Base-by-base conservation (phyloP, 2,797 vertebrate genomes). In the Platyrinchus mystaceus region DNA sequence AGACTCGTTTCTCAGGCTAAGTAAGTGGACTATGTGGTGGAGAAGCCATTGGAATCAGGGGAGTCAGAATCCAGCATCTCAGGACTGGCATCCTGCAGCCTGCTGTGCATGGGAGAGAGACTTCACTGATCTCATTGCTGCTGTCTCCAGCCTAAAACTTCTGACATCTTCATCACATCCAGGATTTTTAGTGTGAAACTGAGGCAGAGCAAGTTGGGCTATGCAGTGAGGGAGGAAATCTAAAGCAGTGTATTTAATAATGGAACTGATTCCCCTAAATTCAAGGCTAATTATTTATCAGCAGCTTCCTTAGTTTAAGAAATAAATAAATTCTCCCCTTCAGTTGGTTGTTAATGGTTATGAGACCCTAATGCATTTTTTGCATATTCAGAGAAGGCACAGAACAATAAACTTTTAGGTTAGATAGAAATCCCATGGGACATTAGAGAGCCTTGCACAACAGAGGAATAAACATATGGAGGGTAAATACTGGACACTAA, bases 391-490 rank as follows among this genome's bases (percentile, higher is more conserved):
- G 79, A 84, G 76, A 88, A 88, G 53, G 39, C 26, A 50, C 50
- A 32, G 63, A 63, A 68, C 34, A 89, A 69, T 27, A 89, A 84
- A 67, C 30, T 44, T 89, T 10, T 26, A 64, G 68, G 44, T 75
- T 85, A 71, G 39, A 58, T 44, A 21, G 49, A 68, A 74, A 69
- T 10, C 62, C 73, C 1, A 0, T 41, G 66, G 79, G 69, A 77
- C 26, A 13, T 83, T 60, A 77, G 43, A 77, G 7, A 64, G 37
- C 37, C 49, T 91, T 86, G 66, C n/a, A 78, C 58, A 71, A 71
- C 32, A 91, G 46, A 78, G 30, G 23, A 90, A 91, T 75, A 91
- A 93, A 78, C 80, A 84, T 87, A 83, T 41, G 62, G 46, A 94
- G 62, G 74, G 50, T 86, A 78, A 94, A 94, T 81, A 90, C 7